phyloP scores from a whole-genome alignment of 2,888 invertebrate genomes.

The Phasia obesa region DNA sequence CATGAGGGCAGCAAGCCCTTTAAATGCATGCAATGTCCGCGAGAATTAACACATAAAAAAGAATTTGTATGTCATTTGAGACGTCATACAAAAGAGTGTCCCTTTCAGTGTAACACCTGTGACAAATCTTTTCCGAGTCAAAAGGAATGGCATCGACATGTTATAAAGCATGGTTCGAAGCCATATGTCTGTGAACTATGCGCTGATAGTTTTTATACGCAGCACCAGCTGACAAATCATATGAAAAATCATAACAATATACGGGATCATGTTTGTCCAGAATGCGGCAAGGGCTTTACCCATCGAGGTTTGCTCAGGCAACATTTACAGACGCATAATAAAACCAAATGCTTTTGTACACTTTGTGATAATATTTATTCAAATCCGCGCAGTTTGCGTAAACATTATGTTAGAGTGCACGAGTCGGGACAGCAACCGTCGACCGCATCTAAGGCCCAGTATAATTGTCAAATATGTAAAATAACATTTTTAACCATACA shows the following conservation, averaged over 20 bases:
- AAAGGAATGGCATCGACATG: slow-evolving; percentile 66
- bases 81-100: slow-evolving; percentile 65
- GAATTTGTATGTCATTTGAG: slow-evolving; percentile 64
- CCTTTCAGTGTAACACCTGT: slow-evolving; percentile 56
- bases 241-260: slow-evolving; percentile 69
- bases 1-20: slow-evolving; percentile 65
- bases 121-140: slow-evolving; percentile 63
- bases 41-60: slow-evolving; percentile 62
- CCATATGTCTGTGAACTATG: slow-evolving; percentile 66
- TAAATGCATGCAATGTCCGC: slow-evolving; percentile 61
- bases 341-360: slow-evolving; percentile 60
- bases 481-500: slow-evolving; percentile 61
- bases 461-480: slow-evolving; percentile 64
- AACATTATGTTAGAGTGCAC: slow-evolving; percentile 62
- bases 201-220: slow-evolving; percentile 67
- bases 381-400: slow-evolving; percentile 62
- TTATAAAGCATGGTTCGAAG: slow-evolving; percentile 64
- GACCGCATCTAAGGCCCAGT: slow-evolving; percentile 3
- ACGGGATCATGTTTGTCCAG: slow-evolving; percentile 62
- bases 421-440: slow-evolving; percentile 32
- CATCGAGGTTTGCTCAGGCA: slow-evolving; percentile 62
- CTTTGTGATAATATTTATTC: slow-evolving; percentile 63
- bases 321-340: slow-evolving; percentile 68
- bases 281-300: slow-evolving; percentile 65
- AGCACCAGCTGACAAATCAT: slow-evolving; percentile 66